These are phyloP conservation scores for Datnioides undecimradiatus DNA, from an alignment of 2,113 vertebrate species.

Conservation along the genomic window DNA sequence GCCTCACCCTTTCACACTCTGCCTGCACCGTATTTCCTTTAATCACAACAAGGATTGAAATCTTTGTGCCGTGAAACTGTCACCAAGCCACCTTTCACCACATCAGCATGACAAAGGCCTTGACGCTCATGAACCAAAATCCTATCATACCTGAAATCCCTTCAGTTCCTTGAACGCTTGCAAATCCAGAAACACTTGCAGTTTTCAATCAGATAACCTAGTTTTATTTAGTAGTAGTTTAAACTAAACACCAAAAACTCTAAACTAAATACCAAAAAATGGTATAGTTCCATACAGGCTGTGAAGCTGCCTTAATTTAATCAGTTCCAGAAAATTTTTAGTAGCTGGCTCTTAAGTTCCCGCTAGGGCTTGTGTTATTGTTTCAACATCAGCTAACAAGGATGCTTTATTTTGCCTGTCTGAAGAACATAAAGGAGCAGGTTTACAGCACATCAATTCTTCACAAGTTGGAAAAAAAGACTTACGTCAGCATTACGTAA, in stretches of 20 bases:
- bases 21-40: constrained; percentile 42
- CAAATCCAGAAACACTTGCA: constrained; percentile 14
- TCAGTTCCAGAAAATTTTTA: too few relatives aligned
- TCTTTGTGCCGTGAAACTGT: constrained; percentile 3
- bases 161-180: neutral
- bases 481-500: too few relatives aligned
- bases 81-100: constrained; percentile 47
- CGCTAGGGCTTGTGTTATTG: neutral
- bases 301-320: neutral
- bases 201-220: neutral
- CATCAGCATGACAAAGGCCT: constrained; percentile 52
- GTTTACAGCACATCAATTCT: neutral
- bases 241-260: too few relatives aligned
- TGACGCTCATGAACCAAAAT: constrained; percentile 17
- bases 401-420: neutral
- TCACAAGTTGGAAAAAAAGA: neutral
- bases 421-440: neutral
- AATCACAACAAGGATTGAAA: constrained; percentile 27
- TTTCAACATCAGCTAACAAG: neutral
- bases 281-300: neutral
- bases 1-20: constrained; percentile 64
- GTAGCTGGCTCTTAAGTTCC: neutral
- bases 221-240: neutral
- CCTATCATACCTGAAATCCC: neutral
- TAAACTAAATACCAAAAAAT: too few relatives aligned